Base-by-base conservation (phyloP, 2,888 invertebrate species). In the Lamellibrachia satsuma region DNA sequence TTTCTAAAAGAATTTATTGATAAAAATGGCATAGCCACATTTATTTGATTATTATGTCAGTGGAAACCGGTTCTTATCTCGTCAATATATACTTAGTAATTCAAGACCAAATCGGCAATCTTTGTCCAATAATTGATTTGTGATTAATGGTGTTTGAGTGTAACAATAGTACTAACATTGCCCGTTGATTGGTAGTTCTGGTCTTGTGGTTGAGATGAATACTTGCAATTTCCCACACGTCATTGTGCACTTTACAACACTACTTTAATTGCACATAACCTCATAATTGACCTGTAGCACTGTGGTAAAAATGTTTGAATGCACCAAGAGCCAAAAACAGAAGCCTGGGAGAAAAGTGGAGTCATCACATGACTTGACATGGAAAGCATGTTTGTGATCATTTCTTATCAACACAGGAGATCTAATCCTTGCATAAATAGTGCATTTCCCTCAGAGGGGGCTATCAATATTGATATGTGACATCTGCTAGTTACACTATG, bases 41-140 rank as follows among this genome's bases (percentile, higher is more conserved):
- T 39, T 39, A 15, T 75, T n/a, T 75, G 15, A 75, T 75, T 75
- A 75, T 75, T 75, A 22, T 15, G 75, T n/a, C 75, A 15, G 22
- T 22, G 75, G 75, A 75, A 11, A 22, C 15, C 3, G n/a, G 75
- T n/a, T n/a, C 22, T 22, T 75, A 75, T 75, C 75, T 22, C 75
- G n/a, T 75, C 75, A 75, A 75, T 75, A 75, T 39, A 39, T 75
- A 75, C 75, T 75, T 75, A 22, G 75, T 0, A 75, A 75, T 75
- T 75, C 0, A 22, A 75, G 75, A 75, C 22, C 15, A 75, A 75
- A 75, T 75, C 75, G 2, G n/a, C 75, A 15, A 22, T n/a, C 22
- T 75, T 75, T 75, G 75, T 75, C 75, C 75, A 75, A 75, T 75
- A 75, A 75, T 75, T 75, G 75, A 75, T 75, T 75, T 75, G 75